phyloP scores from a whole-genome alignment of 2,113 vertebrate genomes.

The Theristicus caerulescens region DNA sequence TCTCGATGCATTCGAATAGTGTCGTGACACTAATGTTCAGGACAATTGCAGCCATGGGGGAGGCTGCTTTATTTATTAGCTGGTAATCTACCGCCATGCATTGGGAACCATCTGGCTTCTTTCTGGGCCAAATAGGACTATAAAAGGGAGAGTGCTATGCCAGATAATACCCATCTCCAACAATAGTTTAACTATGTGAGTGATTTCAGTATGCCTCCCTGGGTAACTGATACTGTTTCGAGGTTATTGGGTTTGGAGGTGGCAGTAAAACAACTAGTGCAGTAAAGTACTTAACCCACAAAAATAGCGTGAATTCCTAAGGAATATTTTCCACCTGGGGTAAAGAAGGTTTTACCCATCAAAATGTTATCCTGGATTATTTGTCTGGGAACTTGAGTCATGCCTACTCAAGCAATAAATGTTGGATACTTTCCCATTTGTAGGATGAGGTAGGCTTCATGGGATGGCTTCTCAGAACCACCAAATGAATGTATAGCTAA shows the following conservation, averaged over 20 bases:
- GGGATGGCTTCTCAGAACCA: neutral
- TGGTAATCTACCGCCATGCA: neutral
- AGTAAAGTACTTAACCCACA: neutral
- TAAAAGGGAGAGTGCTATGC: neutral
- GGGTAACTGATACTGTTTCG: neutral
- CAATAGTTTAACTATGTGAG: neutral
- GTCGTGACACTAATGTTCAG: neutral
- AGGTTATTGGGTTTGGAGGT: neutral
- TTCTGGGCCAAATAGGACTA: neutral
- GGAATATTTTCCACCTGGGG: neutral
- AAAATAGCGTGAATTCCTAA: neutral
- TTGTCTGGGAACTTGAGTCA: neutral
- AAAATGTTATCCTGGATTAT: neutral
- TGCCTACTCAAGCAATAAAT: accelerated
- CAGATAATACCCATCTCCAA: neutral
- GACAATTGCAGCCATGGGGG: neutral
- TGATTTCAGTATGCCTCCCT: neutral
- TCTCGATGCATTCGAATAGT: neutral
- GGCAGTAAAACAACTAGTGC: neutral
- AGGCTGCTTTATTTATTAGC: neutral
- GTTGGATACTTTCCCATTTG: neutral
- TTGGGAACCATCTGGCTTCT: neutral
- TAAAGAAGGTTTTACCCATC: neutral
- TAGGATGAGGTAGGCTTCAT: neutral
- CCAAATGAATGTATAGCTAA: neutral